These are phyloP conservation scores for Netelia inedita DNA, from an alignment of 2,888 invertebrate genomes.

Conservation along the genomic window DNA sequence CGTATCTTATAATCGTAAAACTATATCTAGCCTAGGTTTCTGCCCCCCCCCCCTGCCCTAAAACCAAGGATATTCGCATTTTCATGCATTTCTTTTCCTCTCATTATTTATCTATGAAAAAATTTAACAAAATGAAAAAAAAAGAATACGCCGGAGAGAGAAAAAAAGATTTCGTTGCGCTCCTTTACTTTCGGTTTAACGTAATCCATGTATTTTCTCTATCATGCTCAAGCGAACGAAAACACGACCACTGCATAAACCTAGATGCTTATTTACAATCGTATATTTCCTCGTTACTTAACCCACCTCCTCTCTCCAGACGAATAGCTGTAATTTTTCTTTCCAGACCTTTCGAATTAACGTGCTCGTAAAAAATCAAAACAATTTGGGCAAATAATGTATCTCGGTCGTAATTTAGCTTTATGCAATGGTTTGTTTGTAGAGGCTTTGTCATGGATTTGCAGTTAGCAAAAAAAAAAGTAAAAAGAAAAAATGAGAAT, in stretches of 20 bases:
- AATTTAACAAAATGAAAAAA: too few species aligned
- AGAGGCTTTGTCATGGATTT: constrained; percentile 57
- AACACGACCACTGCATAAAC: constrained; percentile 61
- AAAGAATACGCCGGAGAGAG: constrained; percentile 5
- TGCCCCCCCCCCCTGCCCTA: too few species aligned
- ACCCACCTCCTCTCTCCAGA: neutral
- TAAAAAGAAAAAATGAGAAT: constrained; percentile 25
- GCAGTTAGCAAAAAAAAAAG: constrained; percentile 24
- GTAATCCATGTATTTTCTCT: constrained; percentile 54
- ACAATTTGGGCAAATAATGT: neutral
- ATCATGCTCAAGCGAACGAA: constrained; percentile 45
- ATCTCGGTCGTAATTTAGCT: constrained; percentile 38
- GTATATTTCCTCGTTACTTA: neutral
- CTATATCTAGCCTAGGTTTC: constrained; percentile 25
- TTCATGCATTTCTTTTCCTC: constrained; percentile 55
- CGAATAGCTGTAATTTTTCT: neutral
- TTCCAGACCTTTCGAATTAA: neutral
- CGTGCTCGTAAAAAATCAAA: constrained; percentile 8
- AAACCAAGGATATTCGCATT: neutral
- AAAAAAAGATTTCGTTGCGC: constrained; percentile 23
- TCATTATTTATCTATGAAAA: constrained; percentile 32
- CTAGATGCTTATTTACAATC: constrained; percentile 4
- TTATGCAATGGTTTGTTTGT: constrained; percentile 60
- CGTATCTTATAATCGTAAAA: constrained; percentile 27
- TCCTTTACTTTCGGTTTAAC: constrained; percentile 55